Conservation (phyloP, 2,797 vertebrate genomes). For the Lepus townsendii region DNA sequence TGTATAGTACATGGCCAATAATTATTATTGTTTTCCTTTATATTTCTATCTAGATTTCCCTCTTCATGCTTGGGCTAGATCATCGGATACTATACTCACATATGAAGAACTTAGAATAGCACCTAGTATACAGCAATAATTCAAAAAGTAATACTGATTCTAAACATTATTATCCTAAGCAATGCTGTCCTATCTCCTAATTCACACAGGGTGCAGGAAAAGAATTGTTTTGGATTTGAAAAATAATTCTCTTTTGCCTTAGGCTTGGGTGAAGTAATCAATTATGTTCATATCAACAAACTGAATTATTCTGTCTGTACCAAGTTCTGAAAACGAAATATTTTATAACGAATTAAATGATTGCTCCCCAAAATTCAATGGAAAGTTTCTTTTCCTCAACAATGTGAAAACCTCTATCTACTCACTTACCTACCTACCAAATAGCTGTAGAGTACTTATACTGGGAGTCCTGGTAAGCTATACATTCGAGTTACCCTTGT, state of each 20-base stretch:
- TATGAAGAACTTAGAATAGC: slow-evolving; percentile 15
- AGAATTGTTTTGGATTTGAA: slow-evolving; percentile 52
- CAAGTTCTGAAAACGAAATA: neutral
- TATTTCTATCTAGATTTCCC: slow-evolving; percentile 24
- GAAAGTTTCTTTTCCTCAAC: slow-evolving; percentile 22
- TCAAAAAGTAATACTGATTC: slow-evolving; percentile 35
- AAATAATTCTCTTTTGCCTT: slow-evolving; percentile 46
- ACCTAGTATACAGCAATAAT: neutral
- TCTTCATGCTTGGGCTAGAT: slow-evolving; percentile 3
- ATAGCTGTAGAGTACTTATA: neutral
- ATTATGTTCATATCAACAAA: slow-evolving; percentile 29
- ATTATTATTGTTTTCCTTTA: neutral
- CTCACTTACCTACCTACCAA: neutral
- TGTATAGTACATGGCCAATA: neutral
- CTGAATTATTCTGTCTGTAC: neutral
- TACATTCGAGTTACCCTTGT: neutral
- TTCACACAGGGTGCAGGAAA: slow-evolving; percentile 13
- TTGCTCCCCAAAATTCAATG: neutral
- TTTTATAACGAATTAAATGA: slow-evolving; percentile 56
- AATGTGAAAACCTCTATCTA: neutral
- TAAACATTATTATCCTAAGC: neutral
- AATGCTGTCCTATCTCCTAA: neutral
- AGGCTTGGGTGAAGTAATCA: slow-evolving; percentile 37
- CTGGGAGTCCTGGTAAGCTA: neutral
- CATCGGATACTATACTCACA: neutral